Conservation (phyloP, 2,888 invertebrate species). For the Cerceris rybyensis region DNA sequence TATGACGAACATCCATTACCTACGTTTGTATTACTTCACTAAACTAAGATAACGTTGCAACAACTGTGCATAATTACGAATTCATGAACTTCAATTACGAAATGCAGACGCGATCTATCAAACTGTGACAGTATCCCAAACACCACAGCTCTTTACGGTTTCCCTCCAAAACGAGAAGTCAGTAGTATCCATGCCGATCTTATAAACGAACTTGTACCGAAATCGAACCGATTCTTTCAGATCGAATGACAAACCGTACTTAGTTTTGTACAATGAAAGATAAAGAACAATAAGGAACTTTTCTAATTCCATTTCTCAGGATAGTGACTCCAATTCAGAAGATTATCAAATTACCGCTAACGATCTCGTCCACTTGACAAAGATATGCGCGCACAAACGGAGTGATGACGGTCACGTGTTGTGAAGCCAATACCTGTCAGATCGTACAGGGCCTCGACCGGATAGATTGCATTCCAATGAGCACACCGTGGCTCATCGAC, state of each 20-base stretch:
- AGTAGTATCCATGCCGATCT: not conserved
- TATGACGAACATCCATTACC: not conserved
- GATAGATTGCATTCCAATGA: conserved; percentile 57
- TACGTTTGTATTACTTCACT: conserved; percentile 11
- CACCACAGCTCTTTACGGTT: not conserved
- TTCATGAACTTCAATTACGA: conserved; percentile 16
- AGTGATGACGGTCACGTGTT: conserved; percentile 50
- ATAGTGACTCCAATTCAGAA: not conserved
- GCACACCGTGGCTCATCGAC: conserved; percentile 48
- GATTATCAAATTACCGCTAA: conserved; percentile 6
- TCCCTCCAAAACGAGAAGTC: not conserved
- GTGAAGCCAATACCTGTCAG: conserved; percentile 59
- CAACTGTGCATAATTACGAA: conserved; percentile 9
- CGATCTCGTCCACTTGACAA: not conserved
- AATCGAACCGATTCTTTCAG: too few relatives aligned
- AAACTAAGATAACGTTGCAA: conserved; percentile 37
- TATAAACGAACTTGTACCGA: not conserved
- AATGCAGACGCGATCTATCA: not conserved
- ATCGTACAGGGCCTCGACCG: conserved; percentile 50
- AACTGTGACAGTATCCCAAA: conserved; percentile 1
- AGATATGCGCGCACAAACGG: not conserved
- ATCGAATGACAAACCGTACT: too few relatives aligned
- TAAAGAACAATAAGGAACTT: not conserved
- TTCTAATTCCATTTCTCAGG: not conserved
- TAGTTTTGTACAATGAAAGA: not conserved